Conservation (phyloP, 2,113 vertebrate genomes). For the Grallaria varia region DNA sequence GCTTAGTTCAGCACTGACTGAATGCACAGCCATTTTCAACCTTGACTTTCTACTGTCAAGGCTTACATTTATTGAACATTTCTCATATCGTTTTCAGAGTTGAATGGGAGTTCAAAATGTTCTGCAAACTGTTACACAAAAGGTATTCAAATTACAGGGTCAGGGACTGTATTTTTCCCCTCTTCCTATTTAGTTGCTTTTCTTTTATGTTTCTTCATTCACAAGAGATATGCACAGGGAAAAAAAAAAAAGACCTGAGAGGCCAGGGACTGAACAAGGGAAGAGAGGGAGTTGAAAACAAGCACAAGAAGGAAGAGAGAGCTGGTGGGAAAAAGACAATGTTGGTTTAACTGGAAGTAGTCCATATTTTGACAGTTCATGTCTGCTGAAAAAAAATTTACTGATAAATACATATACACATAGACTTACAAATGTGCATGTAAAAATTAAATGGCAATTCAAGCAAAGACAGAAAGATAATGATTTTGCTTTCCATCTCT, state of each 20-base stretch:
- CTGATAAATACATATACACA: neutral
- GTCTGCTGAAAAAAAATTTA: neutral
- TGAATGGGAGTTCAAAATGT: constrained; percentile 46
- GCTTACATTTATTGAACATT: constrained; percentile 28
- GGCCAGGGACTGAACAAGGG: neutral
- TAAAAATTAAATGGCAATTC: constrained; percentile 38
- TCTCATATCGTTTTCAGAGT: constrained; percentile 2
- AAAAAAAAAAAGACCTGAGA: neutral
- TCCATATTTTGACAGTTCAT: constrained; percentile 8
- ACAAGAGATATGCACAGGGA: neutral
- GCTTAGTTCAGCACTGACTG: neutral
- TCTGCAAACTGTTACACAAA: neutral
- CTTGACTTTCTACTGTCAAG: constrained; percentile 30
- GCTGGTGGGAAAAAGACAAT: neutral
- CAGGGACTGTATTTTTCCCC: neutral
- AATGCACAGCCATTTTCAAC: neutral
- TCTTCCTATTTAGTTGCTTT: neutral
- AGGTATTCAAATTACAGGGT: constrained; percentile 16
- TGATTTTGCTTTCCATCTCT: neutral
- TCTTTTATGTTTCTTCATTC: neutral
- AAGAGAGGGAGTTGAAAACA: neutral
- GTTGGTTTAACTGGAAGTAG: neutral
- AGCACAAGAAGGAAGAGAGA: neutral
- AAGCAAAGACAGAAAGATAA: constrained; percentile 6
- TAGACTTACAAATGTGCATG: neutral